These are phyloP conservation scores for Orthochromis malagaraziensis DNA, from an alignment of 2,113 vertebrate species.

Conservation along the genomic window DNA sequence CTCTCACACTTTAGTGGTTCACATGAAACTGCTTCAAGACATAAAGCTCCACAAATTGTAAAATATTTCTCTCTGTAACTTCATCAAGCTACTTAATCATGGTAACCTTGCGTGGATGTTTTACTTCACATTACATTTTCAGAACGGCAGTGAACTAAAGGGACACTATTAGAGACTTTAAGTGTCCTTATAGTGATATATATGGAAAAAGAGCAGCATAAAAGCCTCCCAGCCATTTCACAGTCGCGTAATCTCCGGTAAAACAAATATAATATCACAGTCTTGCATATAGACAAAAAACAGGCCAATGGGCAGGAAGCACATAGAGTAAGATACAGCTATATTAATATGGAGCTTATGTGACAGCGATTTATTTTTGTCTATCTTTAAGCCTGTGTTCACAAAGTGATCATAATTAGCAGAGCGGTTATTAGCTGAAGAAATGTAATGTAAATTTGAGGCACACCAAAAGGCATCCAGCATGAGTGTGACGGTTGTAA, in stretches of 20 bases:
- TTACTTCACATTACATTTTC: constrained; percentile 1
- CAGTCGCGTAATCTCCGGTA: background rate
- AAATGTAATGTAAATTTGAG: background rate
- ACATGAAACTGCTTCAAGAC: background rate
- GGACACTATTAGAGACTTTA: background rate
- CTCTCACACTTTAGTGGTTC: background rate
- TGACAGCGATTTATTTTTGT: background rate
- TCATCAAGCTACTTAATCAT: background rate
- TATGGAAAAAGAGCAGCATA: background rate
- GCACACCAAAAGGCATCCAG: background rate
- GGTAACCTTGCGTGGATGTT: background rate
- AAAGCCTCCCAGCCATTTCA: background rate
- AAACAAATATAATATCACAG: background rate
- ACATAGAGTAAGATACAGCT: background rate
- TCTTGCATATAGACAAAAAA: background rate
- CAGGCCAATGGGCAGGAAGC: background rate
- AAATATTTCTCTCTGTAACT: background rate
- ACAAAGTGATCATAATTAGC: background rate
- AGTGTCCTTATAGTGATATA: background rate
- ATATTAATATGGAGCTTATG: background rate
- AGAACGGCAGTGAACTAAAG: background rate
- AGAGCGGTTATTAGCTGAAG: background rate
- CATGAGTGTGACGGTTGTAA: background rate
- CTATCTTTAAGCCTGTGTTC: background rate
- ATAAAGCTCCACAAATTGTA: background rate